Evolutionary conservation across 2,888 invertebrate species (phyloP).

Genomic region (Onchidella celtica): DNA sequence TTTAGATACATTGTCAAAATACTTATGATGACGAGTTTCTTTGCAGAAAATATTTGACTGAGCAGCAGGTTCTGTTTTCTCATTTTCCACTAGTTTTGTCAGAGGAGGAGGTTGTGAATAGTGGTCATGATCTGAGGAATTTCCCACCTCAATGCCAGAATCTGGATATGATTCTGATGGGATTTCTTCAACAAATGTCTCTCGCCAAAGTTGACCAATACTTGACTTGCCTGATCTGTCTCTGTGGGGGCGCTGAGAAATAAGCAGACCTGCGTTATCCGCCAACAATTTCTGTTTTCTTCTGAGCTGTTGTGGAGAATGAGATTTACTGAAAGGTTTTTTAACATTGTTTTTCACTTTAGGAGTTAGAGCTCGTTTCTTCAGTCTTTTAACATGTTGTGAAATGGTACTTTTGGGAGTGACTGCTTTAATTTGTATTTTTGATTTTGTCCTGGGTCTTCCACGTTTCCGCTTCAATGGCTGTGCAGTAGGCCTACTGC

Average conservation of each 20-base stretch:
- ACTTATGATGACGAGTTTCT: slow-evolving; percentile 34
- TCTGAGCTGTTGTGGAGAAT: not conserved
- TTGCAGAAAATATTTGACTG: slow-evolving; percentile 17
- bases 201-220: slow-evolving; percentile 47
- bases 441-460: slow-evolving; percentile 19
- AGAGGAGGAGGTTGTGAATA: not conserved
- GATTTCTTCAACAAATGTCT: slow-evolving; percentile 41
- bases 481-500: not conserved
- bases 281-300: slow-evolving; percentile 2
- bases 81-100: not conserved
- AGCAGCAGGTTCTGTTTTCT: not conserved
- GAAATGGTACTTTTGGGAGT: slow-evolving; percentile 20
- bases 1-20: not conserved
- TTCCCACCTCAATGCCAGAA: slow-evolving; percentile 49
- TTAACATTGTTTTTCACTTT: slow-evolving; percentile 7
- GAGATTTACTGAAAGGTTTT: slow-evolving; percentile 21
- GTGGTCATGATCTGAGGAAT: slow-evolving; percentile 41
- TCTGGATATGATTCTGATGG: slow-evolving; percentile 44
- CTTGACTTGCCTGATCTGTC: slow-evolving; percentile 46
- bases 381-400: slow-evolving; percentile 32
- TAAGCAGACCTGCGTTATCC: slow-evolving; percentile 12
- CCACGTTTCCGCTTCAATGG: slow-evolving; percentile 33
- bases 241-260: slow-evolving; percentile 47
- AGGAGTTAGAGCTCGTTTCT: slow-evolving; percentile 36
- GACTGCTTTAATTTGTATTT: not conserved